phyloP scores from a whole-genome alignment of 2,888 invertebrate genomes.

The Cylloceria caligata region DNA sequence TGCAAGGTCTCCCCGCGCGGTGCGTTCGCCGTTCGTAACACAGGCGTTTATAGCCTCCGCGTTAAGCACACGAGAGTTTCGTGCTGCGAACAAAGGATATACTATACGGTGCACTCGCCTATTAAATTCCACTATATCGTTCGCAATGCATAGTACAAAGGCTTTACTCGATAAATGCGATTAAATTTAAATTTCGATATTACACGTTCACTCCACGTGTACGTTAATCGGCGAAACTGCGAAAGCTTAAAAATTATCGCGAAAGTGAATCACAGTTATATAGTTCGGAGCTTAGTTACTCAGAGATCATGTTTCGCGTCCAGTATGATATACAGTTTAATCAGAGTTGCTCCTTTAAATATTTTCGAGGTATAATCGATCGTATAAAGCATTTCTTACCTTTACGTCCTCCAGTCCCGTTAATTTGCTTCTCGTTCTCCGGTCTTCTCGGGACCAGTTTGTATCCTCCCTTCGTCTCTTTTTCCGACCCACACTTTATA shows the following conservation, averaged over 20 bases:
- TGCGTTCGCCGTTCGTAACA: background rate
- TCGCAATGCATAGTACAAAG: background rate
- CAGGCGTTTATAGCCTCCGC: background rate
- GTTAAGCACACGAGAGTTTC: background rate
- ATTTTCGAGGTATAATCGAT: background rate
- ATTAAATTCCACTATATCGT: background rate
- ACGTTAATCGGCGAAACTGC: background rate
- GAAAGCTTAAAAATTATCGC: background rate
- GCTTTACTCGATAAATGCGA: background rate
- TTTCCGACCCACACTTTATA: conserved; percentile 79
- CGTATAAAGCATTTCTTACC: conserved; percentile 33
- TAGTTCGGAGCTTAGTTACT: background rate
- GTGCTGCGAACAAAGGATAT: conserved; percentile 27
- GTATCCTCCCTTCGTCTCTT: conserved; percentile 77
- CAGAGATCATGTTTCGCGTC: background rate
- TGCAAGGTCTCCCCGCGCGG: background rate
- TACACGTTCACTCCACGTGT: conserved; percentile 8
- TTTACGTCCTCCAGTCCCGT: conserved; percentile 40
- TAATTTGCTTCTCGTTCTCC: conserved; percentile 65
- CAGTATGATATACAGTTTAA: background rate
- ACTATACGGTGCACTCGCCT: background rate
- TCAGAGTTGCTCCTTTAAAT: background rate
- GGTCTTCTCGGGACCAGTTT: conserved; percentile 75
- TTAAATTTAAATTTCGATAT: background rate
- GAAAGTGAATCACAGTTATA: background rate